Evolutionary conservation across 1,140 invertebrate genomes (phyloP), one percentile per base, ranked within the genome.

Genomic region (Tetramorium alpestre): DNA sequence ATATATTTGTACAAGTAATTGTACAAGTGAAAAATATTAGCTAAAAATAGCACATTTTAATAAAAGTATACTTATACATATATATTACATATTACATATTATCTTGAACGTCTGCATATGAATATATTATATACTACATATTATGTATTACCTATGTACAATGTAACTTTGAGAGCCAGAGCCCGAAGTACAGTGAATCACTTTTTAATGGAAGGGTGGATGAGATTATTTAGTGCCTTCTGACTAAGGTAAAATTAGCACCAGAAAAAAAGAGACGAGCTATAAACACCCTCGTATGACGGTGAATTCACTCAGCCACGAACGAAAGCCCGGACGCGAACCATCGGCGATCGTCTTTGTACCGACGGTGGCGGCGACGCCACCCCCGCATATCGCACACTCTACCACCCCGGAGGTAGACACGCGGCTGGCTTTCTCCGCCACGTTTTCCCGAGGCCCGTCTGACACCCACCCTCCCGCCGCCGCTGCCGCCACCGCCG

Each of bases 251-350:
- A 72, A 81, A 56, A 72, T 70, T 28, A 70, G 69, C 65, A 54
- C 22, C 33, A 72, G 22, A 38, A 73, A 58, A 49, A 70, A 73
- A 49, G 11, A 41, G 47, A 41, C 22, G 10, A 81, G 28, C 8
- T 6, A 3, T 22, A 16, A 82, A 47, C 67, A 72, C 54, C 80
- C 41, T 73, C 54, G 11, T 41, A 82, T 41, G 25, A 82, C 16
- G 25, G 51, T 33, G 25, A 72, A 82, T 2, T 44, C 54, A 60
- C 18, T 82, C 51, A 82, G n/a, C 60, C 72, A 54, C 25, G 47
- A 65, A 28, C 41, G 41, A 49, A 87, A 91, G 65, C 87, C 58
- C 25, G 64, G 92, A 93, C 88, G 82, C 87, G 69, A 93, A 93
- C 92, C 92, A 84, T 58, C 41, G 85, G 41, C 75, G 51, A 54